Conservation (phyloP, 2,888 invertebrate species). For the Caradrina clavipalpis region DNA sequence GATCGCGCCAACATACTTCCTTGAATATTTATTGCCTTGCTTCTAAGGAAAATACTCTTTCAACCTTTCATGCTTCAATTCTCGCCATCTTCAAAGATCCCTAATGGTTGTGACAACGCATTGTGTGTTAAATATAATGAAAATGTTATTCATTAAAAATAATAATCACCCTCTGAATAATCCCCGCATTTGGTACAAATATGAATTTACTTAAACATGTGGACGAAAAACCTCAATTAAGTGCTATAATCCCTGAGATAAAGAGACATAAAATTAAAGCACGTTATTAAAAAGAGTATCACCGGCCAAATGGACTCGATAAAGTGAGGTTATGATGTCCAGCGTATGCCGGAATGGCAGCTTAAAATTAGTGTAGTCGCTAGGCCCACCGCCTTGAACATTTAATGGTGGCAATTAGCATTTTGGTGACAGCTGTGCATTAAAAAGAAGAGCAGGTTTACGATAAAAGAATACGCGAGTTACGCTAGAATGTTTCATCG, state of each 20-base stretch:
- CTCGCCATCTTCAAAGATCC: constrained; percentile 41
- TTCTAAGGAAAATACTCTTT: constrained; percentile 18
- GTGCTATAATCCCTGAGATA: constrained; percentile 81
- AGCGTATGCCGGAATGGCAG: constrained; percentile 81
- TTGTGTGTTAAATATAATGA: constrained; percentile 43
- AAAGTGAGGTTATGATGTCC: constrained; percentile 84
- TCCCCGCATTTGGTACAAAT: constrained; percentile 60
- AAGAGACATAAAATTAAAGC: constrained; percentile 87
- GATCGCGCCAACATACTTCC: constrained; percentile 38
- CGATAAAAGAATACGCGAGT: constrained; percentile 45
- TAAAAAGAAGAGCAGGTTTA: constrained; percentile 55
- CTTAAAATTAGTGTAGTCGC: constrained; percentile 79
- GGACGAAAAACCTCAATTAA: constrained; percentile 82
- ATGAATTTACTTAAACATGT: constrained; percentile 71
- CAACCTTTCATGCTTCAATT: constrained; percentile 12
- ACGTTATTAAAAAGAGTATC: constrained; percentile 87
- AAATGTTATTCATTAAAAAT: constrained; percentile 48
- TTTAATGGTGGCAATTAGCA: constrained; percentile 67
- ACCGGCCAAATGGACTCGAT: constrained; percentile 85
- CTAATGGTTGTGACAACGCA: constrained; percentile 46
- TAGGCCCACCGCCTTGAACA: constrained; percentile 67
- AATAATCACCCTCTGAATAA: constrained; percentile 51
- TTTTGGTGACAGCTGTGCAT: constrained; percentile 62
- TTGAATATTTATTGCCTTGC: constrained; percentile 26
- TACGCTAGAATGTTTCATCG: constrained; percentile 69